Evolutionary conservation across 2,888 invertebrate species (phyloP).

Genomic region (Acanthosepion pharaonis): DNA sequence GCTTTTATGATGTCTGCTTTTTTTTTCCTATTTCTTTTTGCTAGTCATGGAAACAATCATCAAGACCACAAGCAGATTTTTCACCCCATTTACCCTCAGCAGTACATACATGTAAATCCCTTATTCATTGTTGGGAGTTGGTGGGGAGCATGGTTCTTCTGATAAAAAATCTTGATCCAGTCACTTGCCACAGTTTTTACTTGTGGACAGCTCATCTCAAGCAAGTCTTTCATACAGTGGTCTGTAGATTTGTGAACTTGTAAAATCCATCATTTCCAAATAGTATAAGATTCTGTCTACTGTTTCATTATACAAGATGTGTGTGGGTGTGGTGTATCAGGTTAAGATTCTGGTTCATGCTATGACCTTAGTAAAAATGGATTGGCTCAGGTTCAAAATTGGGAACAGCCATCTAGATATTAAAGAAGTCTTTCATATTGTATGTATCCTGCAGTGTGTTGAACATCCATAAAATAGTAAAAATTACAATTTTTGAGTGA

Average conservation of each 20-base stretch:
- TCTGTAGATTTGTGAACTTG: background rate
- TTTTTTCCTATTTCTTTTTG: background rate
- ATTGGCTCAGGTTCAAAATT: background rate
- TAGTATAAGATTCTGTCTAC: background rate
- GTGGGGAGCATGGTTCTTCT: constrained; percentile 33
- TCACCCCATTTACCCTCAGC: background rate
- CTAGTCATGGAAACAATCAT: background rate
- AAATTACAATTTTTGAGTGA: background rate
- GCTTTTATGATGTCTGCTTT: background rate
- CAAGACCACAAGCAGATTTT: background rate
- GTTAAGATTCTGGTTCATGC: background rate
- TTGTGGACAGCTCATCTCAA: constrained; percentile 3
- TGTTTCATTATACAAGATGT: background rate
- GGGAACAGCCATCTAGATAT: background rate
- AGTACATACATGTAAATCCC: background rate
- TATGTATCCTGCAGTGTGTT: background rate
- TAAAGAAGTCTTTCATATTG: background rate
- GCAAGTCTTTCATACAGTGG: constrained; percentile 3
- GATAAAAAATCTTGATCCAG: background rate
- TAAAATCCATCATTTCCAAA: background rate
- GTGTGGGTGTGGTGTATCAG: background rate
- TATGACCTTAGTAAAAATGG: background rate
- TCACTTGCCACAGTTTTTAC: background rate
- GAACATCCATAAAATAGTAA: background rate
- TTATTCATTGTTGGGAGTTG: background rate